Conservation (phyloP, 2,113 vertebrate species). For the Oncorhynchus kisutch region DNA sequence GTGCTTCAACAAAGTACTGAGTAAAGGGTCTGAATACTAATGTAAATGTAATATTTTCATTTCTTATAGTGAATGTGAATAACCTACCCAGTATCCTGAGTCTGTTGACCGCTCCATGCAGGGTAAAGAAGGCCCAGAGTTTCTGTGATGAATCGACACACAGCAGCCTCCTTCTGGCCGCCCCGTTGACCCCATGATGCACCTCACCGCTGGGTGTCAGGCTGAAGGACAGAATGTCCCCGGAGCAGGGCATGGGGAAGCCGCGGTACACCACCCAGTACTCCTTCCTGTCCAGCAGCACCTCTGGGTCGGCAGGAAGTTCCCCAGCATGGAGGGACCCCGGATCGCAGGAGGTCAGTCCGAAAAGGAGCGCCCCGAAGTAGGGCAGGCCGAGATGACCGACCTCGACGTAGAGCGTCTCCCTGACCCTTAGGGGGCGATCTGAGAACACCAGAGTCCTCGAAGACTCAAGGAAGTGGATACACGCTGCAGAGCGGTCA, state of each 20-base stretch:
- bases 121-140: slow-evolving; percentile 93
- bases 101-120: slow-evolving; percentile 91
- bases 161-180: slow-evolving; percentile 85
- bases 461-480: slow-evolving; percentile 89
- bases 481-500: slow-evolving; percentile 87
- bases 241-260: slow-evolving; percentile 81
- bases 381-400: slow-evolving; percentile 89
- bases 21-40: no score
- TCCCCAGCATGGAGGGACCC: slow-evolving; percentile 86
- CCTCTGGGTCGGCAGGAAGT: slow-evolving; percentile 89
- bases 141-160: slow-evolving; percentile 94
- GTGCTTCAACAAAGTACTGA: no score
- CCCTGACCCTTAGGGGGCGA: slow-evolving; percentile 86
- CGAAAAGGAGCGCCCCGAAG: slow-evolving; percentile 88
- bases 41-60: no score
- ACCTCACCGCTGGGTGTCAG: slow-evolving; percentile 89
- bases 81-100: slow-evolving; percentile 87
- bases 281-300: slow-evolving; percentile 94
- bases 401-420: slow-evolving; percentile 91
- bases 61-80: no score
- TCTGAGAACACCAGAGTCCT: slow-evolving; percentile 93
- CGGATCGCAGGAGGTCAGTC: slow-evolving; percentile 95
- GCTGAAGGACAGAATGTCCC: slow-evolving; percentile 91
- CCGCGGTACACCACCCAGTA: slow-evolving; percentile 96
- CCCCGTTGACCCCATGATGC: slow-evolving; percentile 89